A percentile compares a stretch with the other conserved stretches of the same genome.
Conservation (phyloP, 2,888 invertebrate species). For the Xestia c-nigrum region DNA sequence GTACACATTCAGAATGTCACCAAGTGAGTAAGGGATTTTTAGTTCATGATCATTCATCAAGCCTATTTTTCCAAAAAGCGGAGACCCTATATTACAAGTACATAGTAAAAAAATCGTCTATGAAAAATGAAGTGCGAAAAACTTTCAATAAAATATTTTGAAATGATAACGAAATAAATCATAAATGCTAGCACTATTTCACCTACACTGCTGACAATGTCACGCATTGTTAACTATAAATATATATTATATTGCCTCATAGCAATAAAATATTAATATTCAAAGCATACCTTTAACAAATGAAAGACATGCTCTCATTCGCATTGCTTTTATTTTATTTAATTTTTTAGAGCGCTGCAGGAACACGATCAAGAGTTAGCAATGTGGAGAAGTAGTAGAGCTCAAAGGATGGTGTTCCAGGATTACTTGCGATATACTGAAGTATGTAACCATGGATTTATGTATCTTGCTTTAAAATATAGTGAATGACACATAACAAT, state of each 20-base stretch:
- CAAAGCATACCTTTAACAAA: not conserved
- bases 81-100: not conserved
- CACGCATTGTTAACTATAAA: not conserved
- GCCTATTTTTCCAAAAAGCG: not conserved
- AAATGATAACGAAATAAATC: not conserved
- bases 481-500: not conserved
- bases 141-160: not conserved
- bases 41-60: not conserved
- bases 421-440: slow-evolving; percentile 52
- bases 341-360: slow-evolving; percentile 40
- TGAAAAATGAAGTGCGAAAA: not conserved
- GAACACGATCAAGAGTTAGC: slow-evolving; percentile 44
- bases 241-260: too few species aligned
- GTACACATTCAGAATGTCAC: slow-evolving; percentile 73
- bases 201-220: not conserved
- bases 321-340: not conserved
- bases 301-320: not conserved
- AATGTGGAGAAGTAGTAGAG: slow-evolving; percentile 22
- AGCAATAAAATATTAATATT: too few species aligned
- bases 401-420: slow-evolving; percentile 41
- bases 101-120: not conserved
- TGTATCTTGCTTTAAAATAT: not conserved
- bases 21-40: slow-evolving; percentile 62
- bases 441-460: slow-evolving; percentile 21
- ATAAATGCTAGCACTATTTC: slow-evolving; percentile 7